A percentile compares a stretch with the other conserved stretches of the same genome.
phyloP scores from a whole-genome alignment of 2,888 invertebrate species.

The Microchrysa polita region DNA sequence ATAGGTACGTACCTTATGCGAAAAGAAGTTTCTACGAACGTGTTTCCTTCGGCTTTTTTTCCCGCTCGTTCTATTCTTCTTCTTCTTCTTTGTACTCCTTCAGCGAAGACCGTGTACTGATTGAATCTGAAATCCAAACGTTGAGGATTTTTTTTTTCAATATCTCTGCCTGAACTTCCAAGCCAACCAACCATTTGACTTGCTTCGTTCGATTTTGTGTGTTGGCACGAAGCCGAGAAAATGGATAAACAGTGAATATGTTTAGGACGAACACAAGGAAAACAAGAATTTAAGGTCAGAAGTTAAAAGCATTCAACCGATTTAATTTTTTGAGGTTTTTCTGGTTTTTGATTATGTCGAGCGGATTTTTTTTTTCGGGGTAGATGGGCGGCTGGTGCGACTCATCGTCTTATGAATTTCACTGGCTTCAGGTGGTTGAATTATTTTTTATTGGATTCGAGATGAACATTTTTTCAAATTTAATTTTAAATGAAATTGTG shows the following conservation, averaged over 20 bases:
- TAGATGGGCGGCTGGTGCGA: too few species aligned
- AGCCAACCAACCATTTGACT: conserved; percentile 6
- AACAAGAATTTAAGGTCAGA: conserved; percentile 13
- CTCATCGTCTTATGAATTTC: too few species aligned
- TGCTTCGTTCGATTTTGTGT: not conserved
- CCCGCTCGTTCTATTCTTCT: too few species aligned
- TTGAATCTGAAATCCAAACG: conserved; percentile 32
- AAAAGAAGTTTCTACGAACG: conserved; percentile 18
- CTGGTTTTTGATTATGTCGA: not conserved
- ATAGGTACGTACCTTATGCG: not conserved
- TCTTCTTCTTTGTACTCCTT: too few species aligned
- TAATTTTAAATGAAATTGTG: too few species aligned
- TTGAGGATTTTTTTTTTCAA: conserved; percentile 23
- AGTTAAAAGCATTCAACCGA: conserved; percentile 26
- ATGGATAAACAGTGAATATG: not conserved
- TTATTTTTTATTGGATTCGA: too few species aligned
- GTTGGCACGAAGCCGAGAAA: not conserved
- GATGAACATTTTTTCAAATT: too few species aligned
- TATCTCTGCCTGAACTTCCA: conserved; percentile 15
- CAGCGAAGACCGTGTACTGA: conserved; percentile 1
- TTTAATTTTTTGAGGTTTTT: conserved; percentile 33
- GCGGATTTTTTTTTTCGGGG: too few species aligned
- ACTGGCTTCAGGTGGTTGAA: too few species aligned
- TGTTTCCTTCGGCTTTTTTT: conserved; percentile 5
- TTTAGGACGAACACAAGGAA: not conserved